Base-by-base conservation (phyloP, 1,140 invertebrate species). In the Calephelis nemesis region DNA sequence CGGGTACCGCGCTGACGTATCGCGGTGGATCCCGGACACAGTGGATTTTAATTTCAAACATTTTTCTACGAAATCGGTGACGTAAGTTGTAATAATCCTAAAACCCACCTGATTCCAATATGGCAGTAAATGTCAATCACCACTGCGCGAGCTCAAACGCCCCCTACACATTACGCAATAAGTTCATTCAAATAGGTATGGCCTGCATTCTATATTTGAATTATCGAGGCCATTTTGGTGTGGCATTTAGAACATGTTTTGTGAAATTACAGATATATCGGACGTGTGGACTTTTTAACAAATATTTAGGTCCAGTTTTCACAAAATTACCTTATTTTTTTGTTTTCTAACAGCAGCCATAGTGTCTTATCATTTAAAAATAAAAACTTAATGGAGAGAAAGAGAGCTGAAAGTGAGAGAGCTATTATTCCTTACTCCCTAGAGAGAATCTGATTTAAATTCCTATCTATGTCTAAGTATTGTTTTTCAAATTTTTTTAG, bases 121-220 rank as follows among this genome's bases (percentile, higher is more conserved):
- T 54, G 50, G 50, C 19, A n/a, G 13, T 54, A 54, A 54, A 54
- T 54, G 50, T 19, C 50, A 54, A 15, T 54, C 15, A 19, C 50
- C 13, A 54, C 49, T 30, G 30, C 30, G 30, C 30, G 30, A 30
- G 30, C 30, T 30, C 30, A 2, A 54, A 15, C 50, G 19, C 50
- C 50, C 30, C 50, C 50, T 54, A 54, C 50, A 54, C 50, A 19
- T 54, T 54, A 54, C 9, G 50, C 50, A 54, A 54, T 45, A 1
- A 30, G 50, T 52, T 52, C 49, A 54, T 54, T 54, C 50, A 19
- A 54, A 54, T 54, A 54, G 49, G 49, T 52, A 19, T 54, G 15
- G 30, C 30, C 30, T 58, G 19, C 52, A 58, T 58, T 58, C 52
- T 30, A 58, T 19, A 58, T 58, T 58, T 58, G 11, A 58, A 58